Conservation (phyloP, 2,113 vertebrate genomes). For the Syrrhaptes paradoxus region DNA sequence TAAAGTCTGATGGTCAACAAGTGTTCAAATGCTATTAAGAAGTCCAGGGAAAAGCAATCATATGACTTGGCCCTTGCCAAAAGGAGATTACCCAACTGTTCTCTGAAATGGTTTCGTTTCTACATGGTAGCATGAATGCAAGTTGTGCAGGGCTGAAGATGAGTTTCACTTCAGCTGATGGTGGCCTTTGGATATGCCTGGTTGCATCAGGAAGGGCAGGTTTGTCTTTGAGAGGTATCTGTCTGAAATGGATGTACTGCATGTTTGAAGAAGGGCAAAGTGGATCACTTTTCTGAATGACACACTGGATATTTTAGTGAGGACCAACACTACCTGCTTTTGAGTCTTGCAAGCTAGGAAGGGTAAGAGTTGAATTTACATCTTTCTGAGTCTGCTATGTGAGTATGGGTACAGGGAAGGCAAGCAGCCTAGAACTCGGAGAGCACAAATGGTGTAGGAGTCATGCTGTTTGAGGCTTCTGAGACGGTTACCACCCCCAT, state of each 20-base stretch:
- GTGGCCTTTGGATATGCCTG: not conserved
- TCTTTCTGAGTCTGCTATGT: not conserved
- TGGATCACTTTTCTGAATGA: not conserved
- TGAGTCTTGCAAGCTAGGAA: not conserved
- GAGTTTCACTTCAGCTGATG: not conserved
- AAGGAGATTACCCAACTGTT: not conserved
- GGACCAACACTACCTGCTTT: not conserved
- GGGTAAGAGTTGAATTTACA: not conserved
- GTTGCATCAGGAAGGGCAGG: not conserved
- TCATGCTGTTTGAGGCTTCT: not conserved
- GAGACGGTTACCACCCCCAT: not conserved
- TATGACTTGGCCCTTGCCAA: not conserved
- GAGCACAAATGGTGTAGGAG: not conserved
- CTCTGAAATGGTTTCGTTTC: not conserved
- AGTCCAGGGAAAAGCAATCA: not conserved
- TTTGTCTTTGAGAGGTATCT: not conserved
- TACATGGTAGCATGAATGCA: not conserved
- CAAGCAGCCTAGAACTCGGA: not conserved
- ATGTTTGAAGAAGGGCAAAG: not conserved
- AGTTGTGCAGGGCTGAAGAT: not conserved
- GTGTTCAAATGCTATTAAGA: not conserved
- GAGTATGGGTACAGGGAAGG: fast-evolving
- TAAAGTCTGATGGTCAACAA: not conserved
- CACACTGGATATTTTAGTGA: not conserved
- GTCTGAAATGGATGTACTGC: not conserved